Evolutionary conservation across 2,113 vertebrate species (phyloP), one percentile per base, ranked within the genome.

Genomic region (Butorides virescens): DNA sequence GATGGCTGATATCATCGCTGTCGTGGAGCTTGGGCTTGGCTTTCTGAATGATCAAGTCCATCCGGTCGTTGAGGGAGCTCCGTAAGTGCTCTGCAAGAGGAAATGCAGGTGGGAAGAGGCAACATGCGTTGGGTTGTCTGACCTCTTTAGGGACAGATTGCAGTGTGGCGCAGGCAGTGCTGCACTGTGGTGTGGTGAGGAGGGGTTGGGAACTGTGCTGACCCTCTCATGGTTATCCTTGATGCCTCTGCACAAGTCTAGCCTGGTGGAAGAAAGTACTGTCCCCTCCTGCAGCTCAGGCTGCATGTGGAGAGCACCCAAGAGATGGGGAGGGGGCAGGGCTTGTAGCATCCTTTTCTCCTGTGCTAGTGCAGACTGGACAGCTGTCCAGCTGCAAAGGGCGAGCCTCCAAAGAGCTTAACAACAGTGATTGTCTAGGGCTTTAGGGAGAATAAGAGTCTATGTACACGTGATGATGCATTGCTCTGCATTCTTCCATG

Each of bases 11-110:
- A 52, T 90, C 92, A 15, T 99, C 99, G 0, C 98, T 86, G 8
- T 93, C 94, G 39, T 98, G 98, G 79, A 97, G 98, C 81, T 98
- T 97, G 58, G 97, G 97, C 62, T 97, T 96, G 46, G 96, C 95
- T 68, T 95, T 97, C 65, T 97, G 96, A 61, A 97, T 88, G 3
- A 98, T 96, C 66, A 98, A 73, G 66, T 98, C 97, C 70, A 97
- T 96, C 4, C 98, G 77, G n/a, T 98, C 97, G 1, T 36, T 96
- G 44, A 98, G 88, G 4, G 98, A 97, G 17, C 92, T 97, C 78
- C 96, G 71, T 10, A 98, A 86, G 89, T 98, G 98, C 36, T 96
- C 98, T 98, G 97, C 66, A 96, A 96, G 86, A 96, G 39, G 53
- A 95, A 74, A 90, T 44, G 17, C 36, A 85, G 73, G 1, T 95